Base-by-base conservation (phyloP, 2,113 vertebrate species). In the Upupa epops region DNA sequence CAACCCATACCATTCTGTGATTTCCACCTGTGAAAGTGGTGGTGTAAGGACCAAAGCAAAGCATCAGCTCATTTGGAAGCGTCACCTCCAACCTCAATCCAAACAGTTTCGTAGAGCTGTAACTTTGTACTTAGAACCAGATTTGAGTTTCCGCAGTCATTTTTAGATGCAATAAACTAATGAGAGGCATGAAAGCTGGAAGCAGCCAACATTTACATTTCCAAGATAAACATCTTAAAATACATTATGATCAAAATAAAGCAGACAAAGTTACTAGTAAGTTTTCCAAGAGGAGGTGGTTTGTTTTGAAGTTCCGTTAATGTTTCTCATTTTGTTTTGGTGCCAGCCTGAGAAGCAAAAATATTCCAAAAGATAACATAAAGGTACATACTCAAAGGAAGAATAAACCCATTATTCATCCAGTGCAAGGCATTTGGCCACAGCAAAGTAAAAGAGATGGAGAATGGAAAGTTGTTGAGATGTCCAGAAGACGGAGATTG, bases 181-280 rank as follows among this genome's bases (percentile, higher is more conserved):
- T 48, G 81, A 90, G 18, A 76, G 55, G 34, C 74, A 90, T 15
- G 60, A 89, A 93, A 89, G 26, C 34, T 96, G 95, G 95, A 93
- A 70, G 64, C 0, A 0, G n/a, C 24, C 64, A 68, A 59, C 49
- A 20, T 56, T 85, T 8, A 1, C 37, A 9, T 52, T 92, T 96
- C 96, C 95, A 96, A 94, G 60, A 91, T 59, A 96, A 96, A 96
- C 81, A 92, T 76, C 92, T 94, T 83, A 73, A 95, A 96, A 96
- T 95, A 94, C 46, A 70, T 92, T 74, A 45, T 36, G 52, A 92
- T 76, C 59, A 95, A 92, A 95, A 95, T 70, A 72, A 86, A 80
- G 71, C 89, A 93, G 93, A 78, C 70, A 37, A 76, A 90, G 34
- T 79, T 87, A 60, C 68, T 54, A 77, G 64, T 45, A 70, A 90